These are phyloP conservation scores for Belonocnema kinseyi DNA, from an alignment of 1,140 invertebrate species.

Conservation along the genomic window DNA sequence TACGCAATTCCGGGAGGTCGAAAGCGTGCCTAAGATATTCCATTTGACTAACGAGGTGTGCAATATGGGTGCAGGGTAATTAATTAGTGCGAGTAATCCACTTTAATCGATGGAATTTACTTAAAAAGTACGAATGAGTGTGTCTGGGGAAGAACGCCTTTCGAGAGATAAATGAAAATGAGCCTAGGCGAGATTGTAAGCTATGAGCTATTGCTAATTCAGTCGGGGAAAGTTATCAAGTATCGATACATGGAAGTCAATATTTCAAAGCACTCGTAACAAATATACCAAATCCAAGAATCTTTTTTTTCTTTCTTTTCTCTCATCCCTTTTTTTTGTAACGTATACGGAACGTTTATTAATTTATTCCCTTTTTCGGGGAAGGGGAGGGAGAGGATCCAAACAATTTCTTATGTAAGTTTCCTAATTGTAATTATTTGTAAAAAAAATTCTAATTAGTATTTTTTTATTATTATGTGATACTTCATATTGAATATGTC, in stretches of 20 bases:
- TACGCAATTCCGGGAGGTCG: constrained; percentile 27
- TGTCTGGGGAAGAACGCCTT: constrained; percentile 2
- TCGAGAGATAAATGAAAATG: constrained; percentile 31
- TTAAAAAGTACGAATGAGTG: constrained; percentile 29
- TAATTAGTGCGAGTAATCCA: constrained; percentile 43
- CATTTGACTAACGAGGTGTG: constrained; percentile 50
- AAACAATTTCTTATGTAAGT: no score
- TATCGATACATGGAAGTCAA: not conserved
- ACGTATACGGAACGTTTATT: no score
- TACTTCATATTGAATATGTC: no score
- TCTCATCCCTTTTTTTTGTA: no score
- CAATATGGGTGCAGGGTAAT: constrained; percentile 46
- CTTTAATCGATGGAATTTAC: constrained; percentile 22
- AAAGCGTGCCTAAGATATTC: constrained; percentile 43
- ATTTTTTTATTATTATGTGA: no score
- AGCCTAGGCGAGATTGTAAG: constrained; percentile 24
- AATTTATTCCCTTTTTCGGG: no score
- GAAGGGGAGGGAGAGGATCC: no score
- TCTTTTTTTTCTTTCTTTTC: no score
- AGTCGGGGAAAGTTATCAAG: not conserved
- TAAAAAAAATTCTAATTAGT: no score
- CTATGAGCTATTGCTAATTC: not conserved
- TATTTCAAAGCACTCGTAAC: not conserved
- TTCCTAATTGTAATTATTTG: no score
- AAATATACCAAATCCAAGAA: no score